Evolutionary conservation across 92 coral and sea anemone genomes (phyloP), one percentile per base, ranked within the genome.

Genomic region (Paramuricea clavata): DNA sequence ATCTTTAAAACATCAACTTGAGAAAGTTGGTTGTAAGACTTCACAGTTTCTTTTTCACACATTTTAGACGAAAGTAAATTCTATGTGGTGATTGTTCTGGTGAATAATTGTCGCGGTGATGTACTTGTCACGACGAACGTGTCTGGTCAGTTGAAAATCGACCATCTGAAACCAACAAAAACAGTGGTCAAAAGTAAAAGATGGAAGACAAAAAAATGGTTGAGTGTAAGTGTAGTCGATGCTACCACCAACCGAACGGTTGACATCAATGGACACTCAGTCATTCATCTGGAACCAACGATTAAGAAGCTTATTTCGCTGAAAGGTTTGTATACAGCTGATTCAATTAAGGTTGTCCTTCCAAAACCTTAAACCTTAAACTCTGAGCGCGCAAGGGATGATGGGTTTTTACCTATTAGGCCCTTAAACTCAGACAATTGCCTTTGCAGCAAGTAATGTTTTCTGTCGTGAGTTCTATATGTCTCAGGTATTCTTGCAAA

Each of bases 51-150:
- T 19, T 54, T 54, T 54, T 9, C 22, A 8, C 22, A 6, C 44
- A 54, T 54, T 54, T 2, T 54, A 54, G 25, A 54, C 23, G 62
- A 54, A 54, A 6, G 17, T 54, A 54, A 54, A 54, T 54, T 17
- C 62, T 54, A 10, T 54, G 5, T 54, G 0, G 26, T 54, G 11
- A 3, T 54, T 54, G 0, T 54, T 10, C 62, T 54, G 25, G 62
- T 6, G 62, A 54, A 54, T 54, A 19, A 54, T 21, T 21, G 17
- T 54, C 23, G 17, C 17, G 25, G 62, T 21, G 26, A 54, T 54
- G 62, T 54, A 1, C 27, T 54, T 54, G 62, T 54, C 62, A 54
- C 62, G 62, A 54, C 62, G 11, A 54, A 54, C 62, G 62, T 54
- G 22, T 54, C 62, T 13, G 62, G 62, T 21, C 23, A 17, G 62